A percentile compares a stretch with the other conserved stretches of the same genome.
These are phyloP conservation scores for Drosophila simulans DNA, from an alignment of 1,140 invertebrate species.

Conservation along the genomic window DNA sequence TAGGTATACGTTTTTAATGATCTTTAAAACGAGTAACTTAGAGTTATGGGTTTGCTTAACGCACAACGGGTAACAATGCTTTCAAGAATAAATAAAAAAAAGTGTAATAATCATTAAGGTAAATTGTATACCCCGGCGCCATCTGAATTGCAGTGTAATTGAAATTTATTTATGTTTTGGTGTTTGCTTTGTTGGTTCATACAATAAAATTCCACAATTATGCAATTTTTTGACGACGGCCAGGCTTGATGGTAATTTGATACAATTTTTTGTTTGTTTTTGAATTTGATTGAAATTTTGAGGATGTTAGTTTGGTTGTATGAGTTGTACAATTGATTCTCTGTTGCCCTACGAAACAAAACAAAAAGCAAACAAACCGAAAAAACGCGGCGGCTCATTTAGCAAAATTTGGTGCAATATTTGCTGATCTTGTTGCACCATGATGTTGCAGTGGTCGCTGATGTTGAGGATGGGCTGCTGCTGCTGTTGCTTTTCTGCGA, in stretches of 20 bases:
- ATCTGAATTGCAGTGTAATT: slow-evolving; percentile 16
- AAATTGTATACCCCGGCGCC: not conserved
- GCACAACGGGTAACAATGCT: slow-evolving; percentile 39
- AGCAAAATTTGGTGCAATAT: slow-evolving; percentile 35
- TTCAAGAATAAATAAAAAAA: slow-evolving; percentile 32
- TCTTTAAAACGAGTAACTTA: slow-evolving; percentile 43
- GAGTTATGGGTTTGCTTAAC: slow-evolving; percentile 25
- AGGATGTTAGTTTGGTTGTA: slow-evolving; percentile 19
- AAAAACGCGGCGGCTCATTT: slow-evolving; percentile 52
- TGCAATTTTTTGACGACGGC: slow-evolving; percentile 25
- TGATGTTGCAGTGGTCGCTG: slow-evolving; percentile 23
- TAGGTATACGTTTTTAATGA: slow-evolving; percentile 14
- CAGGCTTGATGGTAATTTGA: slow-evolving; percentile 31
- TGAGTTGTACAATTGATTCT: slow-evolving; percentile 29
- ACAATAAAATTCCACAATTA: slow-evolving; percentile 62
- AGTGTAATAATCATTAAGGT: slow-evolving; percentile 26
- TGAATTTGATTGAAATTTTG: slow-evolving; percentile 46
- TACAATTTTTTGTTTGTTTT: slow-evolving; percentile 3
- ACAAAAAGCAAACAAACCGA: slow-evolving; percentile 63
- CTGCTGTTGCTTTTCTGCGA: slow-evolving; percentile 10
- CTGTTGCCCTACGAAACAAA: slow-evolving; percentile 35
- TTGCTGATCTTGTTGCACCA: slow-evolving; percentile 31
- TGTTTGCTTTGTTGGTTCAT: slow-evolving; percentile 21
- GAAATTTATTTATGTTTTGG: slow-evolving; percentile 32
- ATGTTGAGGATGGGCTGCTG: slow-evolving; percentile 17